Base-by-base conservation (phyloP, 2,113 vertebrate species). In the Xenus cinereus region DNA sequence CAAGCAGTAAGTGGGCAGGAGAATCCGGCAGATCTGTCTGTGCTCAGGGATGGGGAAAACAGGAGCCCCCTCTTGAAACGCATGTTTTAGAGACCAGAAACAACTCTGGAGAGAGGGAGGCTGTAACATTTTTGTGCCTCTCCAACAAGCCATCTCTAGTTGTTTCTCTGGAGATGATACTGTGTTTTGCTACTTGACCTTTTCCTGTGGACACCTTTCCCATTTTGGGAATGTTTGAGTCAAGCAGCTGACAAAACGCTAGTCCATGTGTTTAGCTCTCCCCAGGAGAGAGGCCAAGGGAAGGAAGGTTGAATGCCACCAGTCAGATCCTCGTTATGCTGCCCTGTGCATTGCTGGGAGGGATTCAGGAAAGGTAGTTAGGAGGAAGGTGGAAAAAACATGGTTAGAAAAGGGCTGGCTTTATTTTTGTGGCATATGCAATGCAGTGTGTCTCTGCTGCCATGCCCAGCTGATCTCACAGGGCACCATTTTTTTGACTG, bases 401-500 rank as follows among this genome's bases (percentile, higher is more conserved):
- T 2, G 20, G 28, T 35, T 84, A 27, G 63, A 24, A 78, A 85
- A 71, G 28, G 28, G 2, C 20, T 56, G 2, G 3, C 59, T 63
- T 33, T n/a, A 24, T 35, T 87, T 66, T 37, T 71, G 37, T 63
- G 74, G 13, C 12, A 7, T 20, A 14, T 1, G 2, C 45, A 77
- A 4, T 3, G 11, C 39, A 50, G 28, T 10, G 7, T 13, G 10
- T 76, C 51, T 79, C 76, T 79, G 22, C 56, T 82, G 72, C n/a
- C 19, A 11, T 26, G 10, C 39, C 39, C 10, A 28, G 28, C 18
- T 66, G 69, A n/a, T 60, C 48, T 48, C 0, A 0, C 54, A 74
- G 59, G 60, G 32, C 16, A 16, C 26, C 4, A 0, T 5, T 69
- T 23, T 43, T 68, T 46, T 41, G 24, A 14, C 37, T 67, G 21